Conservation (phyloP, 2,113 vertebrate species). For the Cyanoramphus novaezelandiae region DNA sequence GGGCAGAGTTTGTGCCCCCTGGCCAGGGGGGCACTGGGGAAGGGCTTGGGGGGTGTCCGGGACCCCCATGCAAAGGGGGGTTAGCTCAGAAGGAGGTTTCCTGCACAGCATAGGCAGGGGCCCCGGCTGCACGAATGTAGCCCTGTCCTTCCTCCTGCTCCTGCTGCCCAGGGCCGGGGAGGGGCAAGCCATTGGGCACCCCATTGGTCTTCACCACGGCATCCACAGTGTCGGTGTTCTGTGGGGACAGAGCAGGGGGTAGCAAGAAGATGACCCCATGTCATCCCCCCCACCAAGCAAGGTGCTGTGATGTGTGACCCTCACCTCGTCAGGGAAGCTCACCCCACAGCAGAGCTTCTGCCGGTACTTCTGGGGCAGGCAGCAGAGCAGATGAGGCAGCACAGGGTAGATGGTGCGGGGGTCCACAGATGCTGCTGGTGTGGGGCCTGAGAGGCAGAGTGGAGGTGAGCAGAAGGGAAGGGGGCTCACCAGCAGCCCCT, state of each 20-base stretch:
- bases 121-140: background rate
- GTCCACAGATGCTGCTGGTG: constrained; percentile 78
- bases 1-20: background rate
- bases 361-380: constrained; percentile 80
- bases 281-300: rapidly evolving
- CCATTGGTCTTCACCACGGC: background rate
- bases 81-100: constrained; percentile 3
- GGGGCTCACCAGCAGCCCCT: rapidly evolving
- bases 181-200: background rate
- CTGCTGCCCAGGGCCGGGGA: rapidly evolving
- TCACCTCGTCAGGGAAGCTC: constrained; percentile 72
- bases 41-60: rapidly evolving
- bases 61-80: rapidly evolving
- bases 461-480: background rate
- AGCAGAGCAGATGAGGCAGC: constrained; percentile 81
- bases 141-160: background rate
- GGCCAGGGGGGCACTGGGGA: too few relatives aligned
- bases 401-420: constrained; percentile 89
- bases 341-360: constrained; percentile 79
- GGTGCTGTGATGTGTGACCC: background rate
- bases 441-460: constrained; percentile 77
- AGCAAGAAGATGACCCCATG: background rate
- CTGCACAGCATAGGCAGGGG: background rate
- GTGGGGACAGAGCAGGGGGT: background rate
- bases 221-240: rapidly evolving